These are phyloP conservation scores for Blastobasis lacticolella DNA, from an alignment of 2,888 invertebrate genomes.

Conservation along the genomic window DNA sequence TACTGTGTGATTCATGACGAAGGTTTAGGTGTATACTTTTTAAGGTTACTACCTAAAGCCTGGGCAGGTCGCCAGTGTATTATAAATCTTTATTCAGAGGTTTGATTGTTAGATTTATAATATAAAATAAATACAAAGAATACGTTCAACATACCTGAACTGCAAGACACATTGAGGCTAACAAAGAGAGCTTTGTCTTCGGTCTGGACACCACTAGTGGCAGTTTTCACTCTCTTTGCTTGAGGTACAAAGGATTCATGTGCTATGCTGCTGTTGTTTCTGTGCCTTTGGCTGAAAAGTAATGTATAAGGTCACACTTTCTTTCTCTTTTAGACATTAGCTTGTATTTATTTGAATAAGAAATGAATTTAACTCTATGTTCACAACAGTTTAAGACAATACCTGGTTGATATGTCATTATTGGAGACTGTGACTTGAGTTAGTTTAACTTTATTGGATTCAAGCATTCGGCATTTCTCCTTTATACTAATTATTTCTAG, in stretches of 20 bases:
- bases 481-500: slow-evolving; percentile 74
- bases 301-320: too few relatives aligned
- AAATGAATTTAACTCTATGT: too few relatives aligned
- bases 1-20: too few relatives aligned
- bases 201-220: slow-evolving; percentile 40
- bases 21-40: too few relatives aligned
- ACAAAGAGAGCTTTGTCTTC: slow-evolving; percentile 37
- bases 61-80: too few relatives aligned
- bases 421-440: slow-evolving; percentile 48
- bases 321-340: too few relatives aligned
- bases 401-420: slow-evolving; percentile 52
- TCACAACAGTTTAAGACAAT: background rate
- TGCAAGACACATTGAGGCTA: slow-evolving; percentile 28
- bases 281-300: slow-evolving; percentile 22
- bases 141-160: slow-evolving; percentile 23
- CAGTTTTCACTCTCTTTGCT: slow-evolving; percentile 25
- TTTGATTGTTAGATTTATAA: too few relatives aligned
- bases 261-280: slow-evolving; percentile 22
- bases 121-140: too few relatives aligned
- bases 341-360: too few relatives aligned
- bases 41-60: too few relatives aligned
- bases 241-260: slow-evolving; percentile 18
- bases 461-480: slow-evolving; percentile 64
- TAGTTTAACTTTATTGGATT: slow-evolving; percentile 55
- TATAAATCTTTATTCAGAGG: too few relatives aligned